Conservation (phyloP, 2,113 vertebrate genomes). For the Sinocyclocheilus maitianheensis region DNA sequence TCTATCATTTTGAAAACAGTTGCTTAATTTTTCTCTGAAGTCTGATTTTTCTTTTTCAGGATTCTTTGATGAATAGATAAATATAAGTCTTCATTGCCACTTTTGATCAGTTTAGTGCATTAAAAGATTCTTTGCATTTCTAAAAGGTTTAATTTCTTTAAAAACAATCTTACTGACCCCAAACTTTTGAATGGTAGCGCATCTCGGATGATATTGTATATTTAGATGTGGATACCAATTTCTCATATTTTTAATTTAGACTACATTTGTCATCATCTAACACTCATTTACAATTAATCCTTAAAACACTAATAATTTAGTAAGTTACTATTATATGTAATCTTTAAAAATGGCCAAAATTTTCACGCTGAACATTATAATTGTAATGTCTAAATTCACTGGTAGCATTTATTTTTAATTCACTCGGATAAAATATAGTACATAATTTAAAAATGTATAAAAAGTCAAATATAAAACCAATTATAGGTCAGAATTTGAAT, state of each 20-base stretch:
- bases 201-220: neutral
- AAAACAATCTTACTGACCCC: neutral
- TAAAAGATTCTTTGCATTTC: neutral
- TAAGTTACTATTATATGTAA: neutral
- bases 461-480: neutral
- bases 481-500: neutral
- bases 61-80: neutral
- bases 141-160: neutral
- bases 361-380: neutral
- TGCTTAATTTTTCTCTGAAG: too few species aligned
- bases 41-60: neutral
- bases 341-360: neutral
- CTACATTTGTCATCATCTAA: neutral
- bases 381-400: neutral
- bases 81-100: neutral
- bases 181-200: neutral
- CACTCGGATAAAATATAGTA: neutral
- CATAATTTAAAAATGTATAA: neutral
- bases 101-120: neutral
- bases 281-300: neutral
- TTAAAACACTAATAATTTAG: neutral
- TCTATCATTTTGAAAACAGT: too few species aligned
- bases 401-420: neutral
- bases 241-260: neutral
- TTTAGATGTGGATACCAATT: neutral